Conservation (phyloP, 1,140 invertebrate genomes). For the Teleopsis dalmanni region DNA sequence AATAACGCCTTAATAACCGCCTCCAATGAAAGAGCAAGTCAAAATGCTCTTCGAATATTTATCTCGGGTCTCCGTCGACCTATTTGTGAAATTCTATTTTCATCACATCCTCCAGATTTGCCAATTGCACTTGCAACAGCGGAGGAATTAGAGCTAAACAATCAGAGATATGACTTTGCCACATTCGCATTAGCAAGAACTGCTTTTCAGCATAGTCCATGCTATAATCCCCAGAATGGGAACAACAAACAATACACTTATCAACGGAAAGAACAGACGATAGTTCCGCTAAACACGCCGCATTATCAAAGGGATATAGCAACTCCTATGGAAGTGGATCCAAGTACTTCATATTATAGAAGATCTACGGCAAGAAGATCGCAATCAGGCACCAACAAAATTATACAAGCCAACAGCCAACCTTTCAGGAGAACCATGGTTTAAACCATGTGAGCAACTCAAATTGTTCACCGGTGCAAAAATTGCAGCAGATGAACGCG, state of each 20-base stretch:
- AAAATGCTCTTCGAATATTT: conserved; percentile 12
- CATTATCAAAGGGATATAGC: not conserved
- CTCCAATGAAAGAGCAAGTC: conserved; percentile 13
- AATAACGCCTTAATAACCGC: conserved; percentile 7
- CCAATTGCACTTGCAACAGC: conserved; percentile 15
- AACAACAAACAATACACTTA: conserved; percentile 6
- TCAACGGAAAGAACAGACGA: conserved; percentile 1
- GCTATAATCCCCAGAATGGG: conserved; percentile 11
- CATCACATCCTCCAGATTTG: conserved; percentile 12
- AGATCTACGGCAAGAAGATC: conserved; percentile 1
- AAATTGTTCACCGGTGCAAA: not conserved
- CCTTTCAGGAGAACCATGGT: too few relatives aligned
- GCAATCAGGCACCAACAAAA: not conserved
- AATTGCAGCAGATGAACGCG: not conserved
- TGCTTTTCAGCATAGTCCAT: too few relatives aligned
- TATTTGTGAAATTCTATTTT: conserved; percentile 13
- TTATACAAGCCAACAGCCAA: too few relatives aligned
- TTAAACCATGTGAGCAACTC: too few relatives aligned
- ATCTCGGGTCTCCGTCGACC: conserved; percentile 10
- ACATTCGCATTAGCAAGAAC: too few relatives aligned
- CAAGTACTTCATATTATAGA: not conserved
- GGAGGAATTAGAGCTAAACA: conserved; percentile 17
- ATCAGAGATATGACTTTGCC: conserved; percentile 16
- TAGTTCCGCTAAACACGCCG: not conserved
- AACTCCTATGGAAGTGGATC: not conserved